Percentiles rank a stretch among this genome's conserved stretches.
Evolutionary conservation across 1,140 invertebrate genomes (phyloP).

Genomic region (Sitophilus oryzae): DNA sequence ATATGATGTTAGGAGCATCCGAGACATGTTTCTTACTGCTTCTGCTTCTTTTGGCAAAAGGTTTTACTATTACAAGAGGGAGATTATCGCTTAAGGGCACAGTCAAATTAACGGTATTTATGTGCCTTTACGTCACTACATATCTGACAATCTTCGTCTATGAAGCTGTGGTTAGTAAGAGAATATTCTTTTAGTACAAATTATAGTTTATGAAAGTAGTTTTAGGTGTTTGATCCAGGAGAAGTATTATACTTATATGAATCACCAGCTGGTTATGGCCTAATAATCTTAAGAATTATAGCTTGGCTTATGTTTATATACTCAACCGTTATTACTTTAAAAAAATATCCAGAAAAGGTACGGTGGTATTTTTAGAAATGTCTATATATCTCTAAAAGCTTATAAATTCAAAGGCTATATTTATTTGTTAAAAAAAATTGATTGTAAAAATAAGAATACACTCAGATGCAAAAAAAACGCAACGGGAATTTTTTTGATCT

Average conservation of each 20-base stretch:
- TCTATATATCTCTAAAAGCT: too few species aligned
- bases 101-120: conserved; percentile 74
- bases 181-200: neutral
- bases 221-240: conserved; percentile 80
- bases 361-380: too few species aligned
- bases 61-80: conserved; percentile 84
- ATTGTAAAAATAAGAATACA: too few species aligned
- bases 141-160: conserved; percentile 71
- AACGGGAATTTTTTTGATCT: too few species aligned
- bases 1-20: conserved; percentile 63
- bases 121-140: conserved; percentile 66
- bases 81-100: conserved; percentile 61
- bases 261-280: conserved; percentile 77
- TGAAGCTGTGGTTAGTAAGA: conserved; percentile 61
- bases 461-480: too few species aligned
- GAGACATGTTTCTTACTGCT: conserved; percentile 71
- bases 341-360: conserved; percentile 76
- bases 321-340: conserved; percentile 74
- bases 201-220: conserved; percentile 10
- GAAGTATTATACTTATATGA: conserved; percentile 85
- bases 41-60: conserved; percentile 78
- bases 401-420: too few species aligned
- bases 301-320: conserved; percentile 83
- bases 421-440: too few species aligned
- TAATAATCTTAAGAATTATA: conserved; percentile 68